Evolutionary conservation across 2,888 invertebrate genomes (phyloP).

Genomic region (Apodemia duryi): DNA sequence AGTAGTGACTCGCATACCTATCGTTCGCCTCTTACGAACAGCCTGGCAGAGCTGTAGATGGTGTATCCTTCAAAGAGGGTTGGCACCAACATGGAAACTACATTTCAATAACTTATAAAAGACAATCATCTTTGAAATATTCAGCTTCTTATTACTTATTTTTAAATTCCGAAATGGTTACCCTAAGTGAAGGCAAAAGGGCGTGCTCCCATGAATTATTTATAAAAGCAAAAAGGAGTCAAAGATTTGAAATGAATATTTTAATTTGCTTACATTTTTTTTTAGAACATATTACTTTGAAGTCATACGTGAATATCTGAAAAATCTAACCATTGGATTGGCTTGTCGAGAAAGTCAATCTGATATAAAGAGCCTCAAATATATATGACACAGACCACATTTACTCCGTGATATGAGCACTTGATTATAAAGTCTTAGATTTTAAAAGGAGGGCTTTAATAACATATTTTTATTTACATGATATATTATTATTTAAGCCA

Average conservation of each 20-base stretch:
- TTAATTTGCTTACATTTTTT: constrained; percentile 28
- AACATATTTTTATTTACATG: too few species aligned
- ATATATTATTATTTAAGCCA: too few species aligned
- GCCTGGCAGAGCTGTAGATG: too few species aligned
- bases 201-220: constrained; percentile 32
- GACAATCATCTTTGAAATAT: too few species aligned
- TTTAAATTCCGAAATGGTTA: not conserved
- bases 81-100: too few species aligned
- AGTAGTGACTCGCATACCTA: too few species aligned
- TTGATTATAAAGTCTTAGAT: not conserved
- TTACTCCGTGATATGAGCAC: too few species aligned
- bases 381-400: not conserved
- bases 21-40: too few species aligned
- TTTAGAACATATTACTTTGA: constrained; percentile 18
- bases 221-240: constrained; percentile 40
- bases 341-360: not conserved
- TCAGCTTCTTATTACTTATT: not conserved
- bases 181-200: constrained; percentile 26
- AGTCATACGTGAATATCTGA: constrained; percentile 7
- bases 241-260: constrained; percentile 36
- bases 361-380: too few species aligned
- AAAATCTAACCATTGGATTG: not conserved
- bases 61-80: too few species aligned
- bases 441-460: not conserved
- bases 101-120: too few species aligned